Percentiles rank a stretch among this genome's conserved stretches.
phyloP scores from a whole-genome alignment of 2,113 vertebrate species.

The Rostratula benghalensis region DNA sequence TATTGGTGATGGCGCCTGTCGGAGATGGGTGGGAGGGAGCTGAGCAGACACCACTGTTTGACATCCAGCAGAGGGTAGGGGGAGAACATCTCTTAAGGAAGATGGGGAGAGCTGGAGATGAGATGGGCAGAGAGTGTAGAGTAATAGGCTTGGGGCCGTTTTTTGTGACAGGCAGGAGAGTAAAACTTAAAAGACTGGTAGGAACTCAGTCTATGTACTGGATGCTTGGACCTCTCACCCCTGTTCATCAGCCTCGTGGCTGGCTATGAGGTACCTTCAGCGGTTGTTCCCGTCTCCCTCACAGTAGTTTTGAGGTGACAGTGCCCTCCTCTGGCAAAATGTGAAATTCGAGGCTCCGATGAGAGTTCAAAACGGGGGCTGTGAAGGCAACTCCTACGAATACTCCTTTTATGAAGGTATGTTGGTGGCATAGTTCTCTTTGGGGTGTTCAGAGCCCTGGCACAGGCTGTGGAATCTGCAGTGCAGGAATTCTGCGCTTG shows the following conservation, averaged over 20 bases:
- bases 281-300: accelerated
- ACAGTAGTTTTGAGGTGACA: not conserved
- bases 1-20: accelerated
- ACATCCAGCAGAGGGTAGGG: not conserved
- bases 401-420: accelerated
- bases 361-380: not conserved
- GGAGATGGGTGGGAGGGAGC: not conserved
- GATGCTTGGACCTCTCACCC: not conserved
- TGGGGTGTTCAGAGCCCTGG: not conserved
- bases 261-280: not conserved
- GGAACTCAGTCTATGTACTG: accelerated
- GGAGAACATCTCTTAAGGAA: not conserved
- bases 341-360: not conserved
- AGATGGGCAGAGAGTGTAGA: not conserved
- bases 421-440: not conserved
- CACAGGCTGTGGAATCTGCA: not conserved
- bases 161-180: not conserved
- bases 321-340: conserved; percentile 15
- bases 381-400: not conserved
- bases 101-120: not conserved
- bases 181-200: not conserved
- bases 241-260: accelerated
- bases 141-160: not conserved
- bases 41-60: not conserved
- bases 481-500: not conserved